phyloP scores from a whole-genome alignment of 23 tunicate genomes.

The Ascidia mentula region DNA sequence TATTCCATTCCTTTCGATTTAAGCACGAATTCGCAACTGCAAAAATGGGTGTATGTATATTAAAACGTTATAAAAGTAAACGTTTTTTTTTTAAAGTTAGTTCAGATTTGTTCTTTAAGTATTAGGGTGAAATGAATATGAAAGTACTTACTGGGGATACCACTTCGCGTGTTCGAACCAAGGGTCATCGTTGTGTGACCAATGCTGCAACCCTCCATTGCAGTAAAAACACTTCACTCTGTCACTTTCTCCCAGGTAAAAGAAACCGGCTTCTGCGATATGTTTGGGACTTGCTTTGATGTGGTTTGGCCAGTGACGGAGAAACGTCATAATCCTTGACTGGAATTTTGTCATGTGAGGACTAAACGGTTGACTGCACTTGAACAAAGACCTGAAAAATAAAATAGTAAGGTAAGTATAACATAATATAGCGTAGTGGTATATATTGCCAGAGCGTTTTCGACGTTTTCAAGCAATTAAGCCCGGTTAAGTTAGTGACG shows the following conservation, averaged over 20 bases:
- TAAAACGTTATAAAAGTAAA: too few species aligned
- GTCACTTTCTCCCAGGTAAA: conserved; percentile 2
- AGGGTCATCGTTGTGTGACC: conserved; percentile 16
- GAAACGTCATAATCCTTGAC: not conserved
- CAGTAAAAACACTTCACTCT: conserved; percentile 27
- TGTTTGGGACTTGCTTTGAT: conserved; percentile 22
- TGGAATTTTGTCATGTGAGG: not conserved
- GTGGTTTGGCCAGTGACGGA: conserved; percentile 32
- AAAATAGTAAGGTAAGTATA: too few species aligned
- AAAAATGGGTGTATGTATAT: not conserved
- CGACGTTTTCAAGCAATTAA: too few species aligned
- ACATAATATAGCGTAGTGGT: too few species aligned
- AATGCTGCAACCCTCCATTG: conserved; percentile 26
- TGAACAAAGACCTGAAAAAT: too few species aligned
- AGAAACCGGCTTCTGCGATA: conserved; percentile 27
- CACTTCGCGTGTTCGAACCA: conserved; percentile 31
- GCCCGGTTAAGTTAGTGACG: too few species aligned
- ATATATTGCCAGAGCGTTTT: too few species aligned
- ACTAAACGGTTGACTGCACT: conserved; percentile 4
- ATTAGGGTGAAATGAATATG: too few species aligned
- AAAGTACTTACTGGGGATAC: conserved; percentile 24
- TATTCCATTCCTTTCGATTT: conserved; percentile 14
- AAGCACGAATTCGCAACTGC: conserved; percentile 21
- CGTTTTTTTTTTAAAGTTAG: too few species aligned
- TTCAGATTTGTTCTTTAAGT: too few species aligned